These are phyloP conservation scores for Paraplagusia blochii DNA, from an alignment of 2,113 vertebrate genomes.

Conservation along the genomic window DNA sequence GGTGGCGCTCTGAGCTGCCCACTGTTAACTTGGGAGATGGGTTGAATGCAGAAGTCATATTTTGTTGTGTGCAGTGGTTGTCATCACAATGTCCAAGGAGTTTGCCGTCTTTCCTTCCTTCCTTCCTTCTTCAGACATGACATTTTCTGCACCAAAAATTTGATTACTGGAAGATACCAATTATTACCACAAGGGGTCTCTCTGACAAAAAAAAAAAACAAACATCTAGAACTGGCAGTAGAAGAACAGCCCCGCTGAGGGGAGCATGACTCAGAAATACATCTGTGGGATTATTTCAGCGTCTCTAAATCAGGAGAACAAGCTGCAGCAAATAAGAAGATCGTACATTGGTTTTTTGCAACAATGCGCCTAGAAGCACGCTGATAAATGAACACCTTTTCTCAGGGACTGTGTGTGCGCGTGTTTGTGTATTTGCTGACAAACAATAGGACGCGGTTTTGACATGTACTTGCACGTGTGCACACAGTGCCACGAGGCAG, in stretches of 20 bases:
- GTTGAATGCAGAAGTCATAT: too few species aligned
- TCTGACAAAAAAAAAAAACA: slow-evolving; percentile 3
- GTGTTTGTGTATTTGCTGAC: not conserved
- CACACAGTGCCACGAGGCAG: slow-evolving; percentile 14
- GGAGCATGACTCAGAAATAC: slow-evolving; percentile 24
- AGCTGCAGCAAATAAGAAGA: slow-evolving; percentile 8
- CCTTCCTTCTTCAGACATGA: too few species aligned
- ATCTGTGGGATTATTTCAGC: slow-evolving; percentile 22
- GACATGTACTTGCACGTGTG: slow-evolving; percentile 2
- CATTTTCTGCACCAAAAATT: slow-evolving; percentile 13
- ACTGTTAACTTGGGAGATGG: too few species aligned
- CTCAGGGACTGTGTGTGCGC: not conserved
- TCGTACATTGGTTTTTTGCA: slow-evolving; percentile 5
- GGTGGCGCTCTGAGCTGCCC: too few species aligned
- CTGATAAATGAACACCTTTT: not conserved
- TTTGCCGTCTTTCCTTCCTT: too few species aligned
- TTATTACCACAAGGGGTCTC: slow-evolving; percentile 32
- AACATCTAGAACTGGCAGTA: not conserved
- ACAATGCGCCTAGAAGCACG: not conserved
- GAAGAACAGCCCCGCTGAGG: slow-evolving; percentile 4
- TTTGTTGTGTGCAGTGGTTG: too few species aligned
- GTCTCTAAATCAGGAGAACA: not conserved
- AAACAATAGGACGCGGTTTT: not conserved
- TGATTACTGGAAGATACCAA: not conserved
- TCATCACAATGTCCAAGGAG: too few species aligned